Evolutionary conservation across 35 echinoderm and acorn worm species (phyloP).

Genomic region (Holothuria glaberrima): DNA sequence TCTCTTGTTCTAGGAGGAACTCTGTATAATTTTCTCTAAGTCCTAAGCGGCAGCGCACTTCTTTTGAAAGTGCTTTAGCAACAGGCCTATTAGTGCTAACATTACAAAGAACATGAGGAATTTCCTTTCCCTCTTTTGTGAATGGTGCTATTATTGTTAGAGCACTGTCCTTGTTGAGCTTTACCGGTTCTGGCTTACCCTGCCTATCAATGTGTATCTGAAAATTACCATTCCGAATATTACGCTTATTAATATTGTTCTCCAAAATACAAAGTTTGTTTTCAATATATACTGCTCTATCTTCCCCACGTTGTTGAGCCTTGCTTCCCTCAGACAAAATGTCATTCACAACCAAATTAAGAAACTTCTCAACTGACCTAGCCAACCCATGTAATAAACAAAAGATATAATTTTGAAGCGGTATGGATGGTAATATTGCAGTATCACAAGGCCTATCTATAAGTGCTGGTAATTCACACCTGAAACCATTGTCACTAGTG

Average conservation of each 20-base stretch:
- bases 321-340: slow-evolving; percentile 48
- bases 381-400: slow-evolving; percentile 48
- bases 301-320: slow-evolving; percentile 12
- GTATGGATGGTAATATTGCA: slow-evolving; percentile 15
- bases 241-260: slow-evolving; percentile 59
- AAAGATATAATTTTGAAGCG: slow-evolving; percentile 27
- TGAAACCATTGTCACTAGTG: slow-evolving; percentile 10
- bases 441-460: background rate
- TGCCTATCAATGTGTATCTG: slow-evolving; percentile 66
- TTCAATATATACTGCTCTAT: slow-evolving; percentile 26
- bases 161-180: slow-evolving; percentile 68
- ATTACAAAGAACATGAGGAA: slow-evolving; percentile 64
- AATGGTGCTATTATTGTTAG: slow-evolving; percentile 48
- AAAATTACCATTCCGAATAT: slow-evolving; percentile 69
- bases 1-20: slow-evolving; percentile 15
- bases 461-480: background rate
- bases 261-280: slow-evolving; percentile 29
- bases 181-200: slow-evolving; percentile 54
- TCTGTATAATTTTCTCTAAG: slow-evolving; percentile 28
- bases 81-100: slow-evolving; percentile 35
- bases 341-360: slow-evolving; percentile 16
- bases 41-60: background rate
- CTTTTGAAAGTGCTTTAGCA: background rate
- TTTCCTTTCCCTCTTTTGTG: slow-evolving; percentile 21
- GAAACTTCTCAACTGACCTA: slow-evolving; percentile 52